These are phyloP conservation scores for Anhinga anhinga DNA, from an alignment of 2,113 vertebrate species.

Conservation along the genomic window DNA sequence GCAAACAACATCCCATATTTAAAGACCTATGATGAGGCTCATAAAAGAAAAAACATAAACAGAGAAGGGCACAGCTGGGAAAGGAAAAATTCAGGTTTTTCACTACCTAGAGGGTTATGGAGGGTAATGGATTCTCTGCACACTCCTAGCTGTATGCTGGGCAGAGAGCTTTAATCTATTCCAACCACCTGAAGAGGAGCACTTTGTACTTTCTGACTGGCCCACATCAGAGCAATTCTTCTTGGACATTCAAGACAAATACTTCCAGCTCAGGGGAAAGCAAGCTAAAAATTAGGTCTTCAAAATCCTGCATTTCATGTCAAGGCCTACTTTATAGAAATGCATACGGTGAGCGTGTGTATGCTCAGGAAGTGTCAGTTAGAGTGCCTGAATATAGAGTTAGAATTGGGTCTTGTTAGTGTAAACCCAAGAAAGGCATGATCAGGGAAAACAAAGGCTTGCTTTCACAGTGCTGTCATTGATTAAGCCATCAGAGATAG, in stretches of 20 bases:
- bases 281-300: background rate
- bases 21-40: constrained; percentile 55
- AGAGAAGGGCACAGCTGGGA: constrained; percentile 38
- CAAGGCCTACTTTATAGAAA: background rate
- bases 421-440: background rate
- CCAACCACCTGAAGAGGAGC: background rate
- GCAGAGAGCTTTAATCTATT: background rate
- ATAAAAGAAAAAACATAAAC: constrained; percentile 1
- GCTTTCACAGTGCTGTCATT: background rate
- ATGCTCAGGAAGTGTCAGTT: background rate
- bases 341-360: rapidly evolving
- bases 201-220: background rate
- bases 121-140: background rate
- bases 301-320: background rate
- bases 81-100: background rate
- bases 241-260: background rate
- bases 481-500: background rate
- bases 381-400: no score
- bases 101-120: background rate
- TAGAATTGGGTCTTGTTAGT: background rate
- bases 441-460: background rate
- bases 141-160: background rate
- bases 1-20: constrained; percentile 64
- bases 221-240: background rate
- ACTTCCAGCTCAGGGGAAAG: background rate